phyloP scores from a whole-genome alignment of 1,140 invertebrate genomes.

The Trichonephila clavipes region DNA sequence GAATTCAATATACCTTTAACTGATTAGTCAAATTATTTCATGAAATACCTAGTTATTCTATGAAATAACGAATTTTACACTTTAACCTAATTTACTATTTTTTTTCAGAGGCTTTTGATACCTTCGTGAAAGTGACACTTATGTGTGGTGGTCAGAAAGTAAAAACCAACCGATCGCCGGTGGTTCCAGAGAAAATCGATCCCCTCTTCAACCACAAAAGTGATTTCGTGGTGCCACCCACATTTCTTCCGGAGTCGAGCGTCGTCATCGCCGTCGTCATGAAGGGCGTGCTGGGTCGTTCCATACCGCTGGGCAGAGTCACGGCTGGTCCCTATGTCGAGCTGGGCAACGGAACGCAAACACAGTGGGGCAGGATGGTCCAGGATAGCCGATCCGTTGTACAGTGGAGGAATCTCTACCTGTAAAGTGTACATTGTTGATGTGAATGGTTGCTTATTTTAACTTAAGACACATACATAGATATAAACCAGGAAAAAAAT shows the following conservation, averaged over 20 bases:
- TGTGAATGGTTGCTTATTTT: background rate
- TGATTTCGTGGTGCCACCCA: slow-evolving; percentile 69
- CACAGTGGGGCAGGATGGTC: slow-evolving; percentile 76
- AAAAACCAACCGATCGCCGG: slow-evolving; percentile 63
- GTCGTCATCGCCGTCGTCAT: slow-evolving; percentile 61
- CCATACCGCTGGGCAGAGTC: slow-evolving; percentile 55
- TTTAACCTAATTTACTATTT: no score
- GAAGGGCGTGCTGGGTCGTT: slow-evolving; percentile 48
- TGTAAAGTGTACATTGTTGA: slow-evolving; percentile 54
- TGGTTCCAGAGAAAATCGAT: background rate
- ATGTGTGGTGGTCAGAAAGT: slow-evolving; percentile 74
- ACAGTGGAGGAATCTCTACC: slow-evolving; percentile 74
- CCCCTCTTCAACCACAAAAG: slow-evolving; percentile 69
- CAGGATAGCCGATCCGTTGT: slow-evolving; percentile 40
- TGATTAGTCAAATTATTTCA: no score
- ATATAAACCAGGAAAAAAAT: no score
- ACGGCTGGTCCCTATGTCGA: slow-evolving; percentile 63
- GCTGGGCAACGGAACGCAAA: background rate
- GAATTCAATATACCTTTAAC: no score
- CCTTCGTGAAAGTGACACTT: slow-evolving; percentile 71
- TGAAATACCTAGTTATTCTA: no score
- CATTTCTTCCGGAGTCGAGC: slow-evolving; percentile 58
- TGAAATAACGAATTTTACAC: no score
- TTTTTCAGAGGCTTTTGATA: slow-evolving; percentile 58
- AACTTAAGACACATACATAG: background rate